Evolutionary conservation across 2,888 invertebrate species (phyloP), one percentile per base, ranked within the genome.

Genomic region (Chalcosyrphus nemorum): DNA sequence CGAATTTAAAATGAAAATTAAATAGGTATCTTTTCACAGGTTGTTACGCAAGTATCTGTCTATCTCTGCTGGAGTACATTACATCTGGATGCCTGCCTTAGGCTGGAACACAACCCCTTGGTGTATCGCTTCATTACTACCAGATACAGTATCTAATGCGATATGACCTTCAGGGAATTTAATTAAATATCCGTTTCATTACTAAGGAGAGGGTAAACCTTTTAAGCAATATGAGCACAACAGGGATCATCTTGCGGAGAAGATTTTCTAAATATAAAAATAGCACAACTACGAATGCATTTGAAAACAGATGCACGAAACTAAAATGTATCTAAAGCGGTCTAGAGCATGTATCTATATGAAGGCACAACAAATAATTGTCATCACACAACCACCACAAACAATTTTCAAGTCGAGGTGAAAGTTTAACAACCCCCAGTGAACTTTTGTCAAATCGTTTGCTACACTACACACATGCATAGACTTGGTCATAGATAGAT

Each of bases 341-440:
- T 32, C 17, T 6, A 29, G 35, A 38, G 24, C 35, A 59, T 59
- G 52, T 43, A 59, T 59, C n/a, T n/a, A n/a, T n/a, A n/a, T n/a
- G n/a, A n/a, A 74, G 66, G 74, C 72, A 66, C 72, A 71, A 43
- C 65, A 72, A 66, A 68, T 32, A 68, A 32, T 81, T 81, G 68
- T 74, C 66, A 66, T 68, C 52, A 66, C 74, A 54, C 68, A 74
- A 52, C 57, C 47, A 29, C 29, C 29, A 77, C 17, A 57, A 27
- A 59, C 35, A 57, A 68, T 75, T 47, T 50, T 21, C 47, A 75
- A 57, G 75, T 21, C 21, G 81, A 82, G 82, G 82, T 82, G 82
- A 82, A 82, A 82, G 82, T 78, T 77, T 82, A 82, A 82, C 77
- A 77, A 82, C 77, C 82, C 77, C 72, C 68, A 77, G 63, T 82